These are phyloP conservation scores for Drosophila jambulina DNA, from an alignment of 1,140 invertebrate species.

Conservation along the genomic window DNA sequence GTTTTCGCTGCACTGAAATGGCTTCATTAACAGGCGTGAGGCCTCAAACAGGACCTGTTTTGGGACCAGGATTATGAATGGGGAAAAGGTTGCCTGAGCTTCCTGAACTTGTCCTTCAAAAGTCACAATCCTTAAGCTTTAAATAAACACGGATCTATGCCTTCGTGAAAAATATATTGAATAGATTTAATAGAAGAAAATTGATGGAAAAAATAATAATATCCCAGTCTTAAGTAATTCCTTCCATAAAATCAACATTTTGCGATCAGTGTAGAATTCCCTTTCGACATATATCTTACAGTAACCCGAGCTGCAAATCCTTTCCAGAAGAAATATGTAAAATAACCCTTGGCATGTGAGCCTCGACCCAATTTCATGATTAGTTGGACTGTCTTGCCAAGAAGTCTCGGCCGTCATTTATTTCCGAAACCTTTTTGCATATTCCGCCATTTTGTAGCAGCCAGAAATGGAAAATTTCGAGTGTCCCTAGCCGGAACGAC, in stretches of 20 bases:
- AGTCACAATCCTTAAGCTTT: not conserved
- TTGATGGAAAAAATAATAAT: too few relatives aligned
- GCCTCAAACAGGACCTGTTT: conserved; percentile 12
- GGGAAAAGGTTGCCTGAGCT: conserved; percentile 6
- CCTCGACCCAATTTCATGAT: conserved; percentile 60
- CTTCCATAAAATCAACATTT: not conserved
- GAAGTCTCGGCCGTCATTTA: conserved; percentile 59
- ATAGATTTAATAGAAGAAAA: not conserved
- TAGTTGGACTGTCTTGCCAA: conserved; percentile 51
- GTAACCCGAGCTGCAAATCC: not conserved
- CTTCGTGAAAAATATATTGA: not conserved
- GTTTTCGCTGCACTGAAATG: conserved; percentile 54
- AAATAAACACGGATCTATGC: not conserved
- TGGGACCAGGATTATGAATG: not conserved
- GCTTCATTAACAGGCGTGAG: conserved; percentile 60
- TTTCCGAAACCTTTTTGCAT: conserved; percentile 59
- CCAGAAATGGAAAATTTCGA: conserved; percentile 35
- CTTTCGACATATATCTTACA: too few relatives aligned
- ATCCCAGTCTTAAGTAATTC: too few relatives aligned
- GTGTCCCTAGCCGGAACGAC: conserved; percentile 27
- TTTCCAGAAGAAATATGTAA: not conserved
- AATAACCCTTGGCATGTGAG: conserved; percentile 18
- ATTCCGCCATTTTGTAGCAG: conserved; percentile 23
- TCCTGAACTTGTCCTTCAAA: not conserved
- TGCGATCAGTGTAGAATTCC: not conserved